Evolutionary conservation across 2,797 vertebrate species (phyloP), one percentile per base, ranked within the genome.

Genomic region (Propithecus perrieri): DNA sequence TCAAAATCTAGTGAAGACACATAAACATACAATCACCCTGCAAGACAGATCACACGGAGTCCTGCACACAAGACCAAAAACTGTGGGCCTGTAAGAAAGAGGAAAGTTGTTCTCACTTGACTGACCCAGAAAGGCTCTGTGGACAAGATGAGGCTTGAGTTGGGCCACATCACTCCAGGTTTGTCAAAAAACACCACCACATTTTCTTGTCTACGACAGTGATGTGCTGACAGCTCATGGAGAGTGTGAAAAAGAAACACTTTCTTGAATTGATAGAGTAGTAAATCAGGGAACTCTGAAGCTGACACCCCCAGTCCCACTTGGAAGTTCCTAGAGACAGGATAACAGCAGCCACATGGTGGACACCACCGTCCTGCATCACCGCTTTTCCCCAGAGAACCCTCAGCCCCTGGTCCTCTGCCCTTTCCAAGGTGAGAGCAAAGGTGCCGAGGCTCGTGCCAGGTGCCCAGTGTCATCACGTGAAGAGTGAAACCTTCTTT

Each of bases 51-150:
- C 2, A n/a, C 7, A 0, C 1, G 1, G 6, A 35, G 53, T 13
- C 15, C 50, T 1, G 30, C n/a, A 14, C 10, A 0, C 2, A 28
- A 85, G 17, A 35, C n/a, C 75, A 24, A 46, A 53, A 38, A 24
- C n/a, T 1, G 0, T 9, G 38, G 41, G 46, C 65, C 26, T 38
- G 2, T 2, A 2, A 3, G 2, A 24, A 41, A 35, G 20, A 38
- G 7, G 22, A 4, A 8, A 26, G 4, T 33, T 2, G 0, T 12
- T 43, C 35, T 48, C 76, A 12, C 53, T 2, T 38, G 43, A 35
- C 38, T 43, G 26, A 59, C 22, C 89, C 81, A 12, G 38, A 38
- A 38, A 18, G n/a, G 18, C 33, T 74, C 38, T 6, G 0, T 5
- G 14, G 5, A 5, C 28, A 26, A 69, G 57, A 8, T 0, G 0